Percentiles rank a stretch among this genome's conserved stretches.
Conservation (phyloP, 2,888 invertebrate genomes). For the Lomographa bimaculata region DNA sequence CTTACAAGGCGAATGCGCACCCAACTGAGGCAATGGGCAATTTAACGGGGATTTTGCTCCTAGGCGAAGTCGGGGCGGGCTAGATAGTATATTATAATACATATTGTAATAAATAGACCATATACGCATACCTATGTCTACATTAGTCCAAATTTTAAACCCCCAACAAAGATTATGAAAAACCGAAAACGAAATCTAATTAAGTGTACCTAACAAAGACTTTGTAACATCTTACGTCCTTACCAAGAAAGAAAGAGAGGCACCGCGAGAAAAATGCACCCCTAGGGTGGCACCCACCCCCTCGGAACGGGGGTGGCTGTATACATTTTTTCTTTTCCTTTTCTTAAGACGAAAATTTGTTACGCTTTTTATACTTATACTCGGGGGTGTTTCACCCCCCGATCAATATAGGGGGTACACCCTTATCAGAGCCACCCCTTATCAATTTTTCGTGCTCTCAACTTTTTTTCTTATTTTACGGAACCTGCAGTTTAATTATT, state of each 20-base stretch:
- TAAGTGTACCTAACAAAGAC: slow-evolving; percentile 70
- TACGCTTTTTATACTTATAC: slow-evolving; percentile 83
- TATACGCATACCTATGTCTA: too few species aligned
- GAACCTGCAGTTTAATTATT: slow-evolving; percentile 59
- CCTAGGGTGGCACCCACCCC: slow-evolving; percentile 34
- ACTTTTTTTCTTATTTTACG: slow-evolving; percentile 60
- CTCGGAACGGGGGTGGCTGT: slow-evolving; percentile 64
- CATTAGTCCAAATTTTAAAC: too few species aligned
- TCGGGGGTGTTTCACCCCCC: slow-evolving; percentile 56
- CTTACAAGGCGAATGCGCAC: too few species aligned
- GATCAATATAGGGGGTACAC: slow-evolving; percentile 69
- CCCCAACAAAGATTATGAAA: slow-evolving; percentile 27
- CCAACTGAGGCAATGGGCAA: too few species aligned
- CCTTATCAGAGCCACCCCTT: slow-evolving; percentile 72
- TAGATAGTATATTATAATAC: too few species aligned
- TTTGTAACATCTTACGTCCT: slow-evolving; percentile 78
- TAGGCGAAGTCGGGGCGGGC: too few species aligned
- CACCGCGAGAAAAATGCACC: slow-evolving; percentile 74
- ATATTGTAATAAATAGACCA: too few species aligned
- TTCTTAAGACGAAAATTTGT: slow-evolving; percentile 84
- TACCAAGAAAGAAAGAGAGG: slow-evolving; percentile 56
- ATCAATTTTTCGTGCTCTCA: slow-evolving; percentile 79
- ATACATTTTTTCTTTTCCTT: slow-evolving; percentile 83
- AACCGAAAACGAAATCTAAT: slow-evolving; percentile 57
- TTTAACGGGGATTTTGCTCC: too few species aligned